phyloP scores from a whole-genome alignment of 2,888 invertebrate species.

The Podabrus alpinus region DNA sequence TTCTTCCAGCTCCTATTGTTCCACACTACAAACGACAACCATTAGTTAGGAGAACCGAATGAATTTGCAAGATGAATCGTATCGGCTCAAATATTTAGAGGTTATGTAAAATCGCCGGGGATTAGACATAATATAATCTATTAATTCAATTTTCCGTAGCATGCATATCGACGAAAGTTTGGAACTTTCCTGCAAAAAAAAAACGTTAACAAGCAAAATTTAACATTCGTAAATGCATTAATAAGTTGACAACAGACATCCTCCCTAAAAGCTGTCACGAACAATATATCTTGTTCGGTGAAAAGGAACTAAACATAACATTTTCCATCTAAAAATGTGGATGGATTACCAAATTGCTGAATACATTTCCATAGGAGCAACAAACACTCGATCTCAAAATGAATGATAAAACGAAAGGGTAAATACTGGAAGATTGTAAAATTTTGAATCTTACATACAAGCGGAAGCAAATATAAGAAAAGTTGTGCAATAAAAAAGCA shows the following conservation, averaged over 20 bases:
- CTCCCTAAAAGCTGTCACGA: neutral
- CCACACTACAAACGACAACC: too few species aligned
- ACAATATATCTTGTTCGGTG: neutral
- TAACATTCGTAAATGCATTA: neutral
- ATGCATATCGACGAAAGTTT: too few species aligned
- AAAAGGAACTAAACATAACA: neutral
- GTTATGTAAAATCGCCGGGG: too few species aligned
- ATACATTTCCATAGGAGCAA: neutral
- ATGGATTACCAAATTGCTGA: neutral
- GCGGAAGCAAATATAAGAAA: neutral
- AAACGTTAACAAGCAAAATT: neutral
- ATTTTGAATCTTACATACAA: neutral
- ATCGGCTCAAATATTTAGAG: too few species aligned
- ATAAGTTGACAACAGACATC: neutral
- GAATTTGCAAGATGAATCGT: too few species aligned
- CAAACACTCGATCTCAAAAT: neutral
- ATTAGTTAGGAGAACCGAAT: too few species aligned
- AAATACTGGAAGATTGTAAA: neutral
- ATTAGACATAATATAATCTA: too few species aligned
- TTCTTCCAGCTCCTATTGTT: too few species aligned
- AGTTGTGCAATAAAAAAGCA: neutral
- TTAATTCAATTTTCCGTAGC: too few species aligned
- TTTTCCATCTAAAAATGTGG: neutral
- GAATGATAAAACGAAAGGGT: neutral
- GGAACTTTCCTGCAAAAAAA: neutral